Percentiles rank a stretch among this genome's conserved stretches.
phyloP scores from a whole-genome alignment of 2,888 invertebrate genomes.

The Lumbricus terrestris region DNA sequence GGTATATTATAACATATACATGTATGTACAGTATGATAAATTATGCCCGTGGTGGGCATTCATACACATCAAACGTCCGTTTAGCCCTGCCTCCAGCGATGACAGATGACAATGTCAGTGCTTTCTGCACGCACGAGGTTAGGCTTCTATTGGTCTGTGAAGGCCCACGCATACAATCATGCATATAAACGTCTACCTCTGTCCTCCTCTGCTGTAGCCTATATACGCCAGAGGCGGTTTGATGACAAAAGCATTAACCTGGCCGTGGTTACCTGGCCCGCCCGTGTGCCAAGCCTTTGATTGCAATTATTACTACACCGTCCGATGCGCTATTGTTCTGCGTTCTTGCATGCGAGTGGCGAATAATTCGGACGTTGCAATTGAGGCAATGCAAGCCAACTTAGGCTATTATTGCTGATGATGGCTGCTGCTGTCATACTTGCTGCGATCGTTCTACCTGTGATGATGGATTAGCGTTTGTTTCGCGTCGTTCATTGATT shows the following conservation, averaged over 20 bases:
- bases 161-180: background rate
- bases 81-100: background rate
- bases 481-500: background rate
- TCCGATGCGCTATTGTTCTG: background rate
- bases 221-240: background rate
- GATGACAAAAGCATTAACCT: background rate
- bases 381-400: too few relatives aligned
- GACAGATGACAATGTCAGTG: background rate
- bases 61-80: background rate
- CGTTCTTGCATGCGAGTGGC: background rate
- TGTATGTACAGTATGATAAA: background rate
- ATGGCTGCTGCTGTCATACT: background rate
- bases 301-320: background rate
- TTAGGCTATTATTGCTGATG: too few relatives aligned
- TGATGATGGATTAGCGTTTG: background rate
- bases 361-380: background rate
- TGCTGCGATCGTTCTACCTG: background rate
- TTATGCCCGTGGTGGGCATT: too few relatives aligned
- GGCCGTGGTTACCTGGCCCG: background rate
- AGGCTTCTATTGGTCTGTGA: background rate
- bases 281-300: background rate
- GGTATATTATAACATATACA: background rate
- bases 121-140: slow-evolving; percentile 3
- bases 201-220: background rate
- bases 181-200: too few relatives aligned